These are phyloP conservation scores for Mormyrus hasselquistii DNA, from an alignment of 2,797 vertebrate genomes.

Conservation along the genomic window DNA sequence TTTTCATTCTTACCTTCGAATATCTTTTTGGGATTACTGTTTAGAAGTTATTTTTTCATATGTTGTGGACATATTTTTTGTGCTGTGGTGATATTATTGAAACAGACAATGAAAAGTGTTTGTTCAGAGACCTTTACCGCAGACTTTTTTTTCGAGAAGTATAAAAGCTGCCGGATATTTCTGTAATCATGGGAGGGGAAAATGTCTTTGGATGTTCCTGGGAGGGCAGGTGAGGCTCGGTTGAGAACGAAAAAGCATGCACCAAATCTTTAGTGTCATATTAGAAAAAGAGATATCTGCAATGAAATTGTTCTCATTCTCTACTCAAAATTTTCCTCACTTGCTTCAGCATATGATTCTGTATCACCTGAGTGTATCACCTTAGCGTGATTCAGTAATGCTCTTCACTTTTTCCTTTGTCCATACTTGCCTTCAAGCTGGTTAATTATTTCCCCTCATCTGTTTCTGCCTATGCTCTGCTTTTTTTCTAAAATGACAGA, in stretches of 20 bases:
- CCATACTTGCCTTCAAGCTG: background rate
- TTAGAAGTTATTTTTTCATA: conserved; percentile 1
- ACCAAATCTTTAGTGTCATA: background rate
- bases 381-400: background rate
- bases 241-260: background rate
- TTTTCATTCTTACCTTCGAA: background rate
- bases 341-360: background rate
- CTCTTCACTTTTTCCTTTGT: background rate
- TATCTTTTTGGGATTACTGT: background rate
- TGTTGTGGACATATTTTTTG: background rate
- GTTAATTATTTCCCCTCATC: background rate
- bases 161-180: background rate
- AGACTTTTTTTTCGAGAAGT: background rate
- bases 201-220: background rate
- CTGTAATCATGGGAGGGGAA: background rate
- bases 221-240: background rate
- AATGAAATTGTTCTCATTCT: background rate
- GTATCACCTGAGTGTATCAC: background rate
- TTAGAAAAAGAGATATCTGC: background rate
- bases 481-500: background rate
- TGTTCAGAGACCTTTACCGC: background rate
- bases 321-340: background rate
- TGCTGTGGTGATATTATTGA: conserved; percentile 3
- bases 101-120: background rate
- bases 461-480: background rate